Base-by-base conservation (phyloP, 37 sponge, comb jelly and placozoan genomes). In the Amphimedon queenslandica region DNA sequence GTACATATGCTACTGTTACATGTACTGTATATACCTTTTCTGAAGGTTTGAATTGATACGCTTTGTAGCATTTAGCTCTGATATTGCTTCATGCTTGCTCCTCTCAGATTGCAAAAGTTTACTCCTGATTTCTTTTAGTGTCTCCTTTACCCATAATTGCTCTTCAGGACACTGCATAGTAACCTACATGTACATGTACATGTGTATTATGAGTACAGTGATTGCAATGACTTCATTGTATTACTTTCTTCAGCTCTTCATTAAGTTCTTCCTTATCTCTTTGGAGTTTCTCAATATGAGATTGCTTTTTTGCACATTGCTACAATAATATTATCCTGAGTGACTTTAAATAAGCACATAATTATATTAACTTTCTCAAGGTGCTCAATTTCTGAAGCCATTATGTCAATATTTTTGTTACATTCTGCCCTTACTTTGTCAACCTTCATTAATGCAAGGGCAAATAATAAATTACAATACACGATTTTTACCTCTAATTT, bases 351-450 rank as follows among this genome's bases (percentile, higher is more conserved):
- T 25, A 41, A 29, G 23, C 70, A 69, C 28, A 37, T 3, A 18
- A 25, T 1, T 4, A 1, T 24, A n/a, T 61, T 57, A 25, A 88
- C 93, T 67, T 76, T 21, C 72, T 94, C 95, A 57, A 94, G 68
- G 11, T 71, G 61, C n/a, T 79, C 58, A 25, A 94, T 89, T 63
- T 94, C 95, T 31, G 47, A 63, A 10, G 81, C 91, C 91, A 94
- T 87, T 30, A 75, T 76, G 36, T 69, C 72, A 23, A 94, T 87
- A 66, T 69, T 94, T 66, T 73, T 77, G 60, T 94, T 90, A 63
- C 71, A 87, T 66, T 94, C 88, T 24, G 64, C 79, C 67, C 82
- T 80, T 1, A 87, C 82, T 42, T 39, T 63, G 32, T 66, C 67
- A 23, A 86, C 80, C 89, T 89, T 30, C 35, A 39, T 23, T 16